phyloP scores from a whole-genome alignment of 2,797 vertebrate species.

The Thamnophis elegans region DNA sequence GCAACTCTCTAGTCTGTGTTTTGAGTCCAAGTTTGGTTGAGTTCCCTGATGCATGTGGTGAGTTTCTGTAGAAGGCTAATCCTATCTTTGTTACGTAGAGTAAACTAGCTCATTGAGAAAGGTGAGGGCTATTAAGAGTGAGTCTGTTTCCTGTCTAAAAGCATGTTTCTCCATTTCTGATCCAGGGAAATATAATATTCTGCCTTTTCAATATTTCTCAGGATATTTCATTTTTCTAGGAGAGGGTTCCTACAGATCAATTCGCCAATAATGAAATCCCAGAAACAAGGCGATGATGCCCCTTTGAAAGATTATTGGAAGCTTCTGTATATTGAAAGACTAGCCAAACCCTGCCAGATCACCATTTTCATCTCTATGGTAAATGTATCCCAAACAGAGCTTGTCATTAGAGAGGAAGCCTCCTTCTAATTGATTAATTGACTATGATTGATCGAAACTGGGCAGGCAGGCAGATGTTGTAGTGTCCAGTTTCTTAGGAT shows the following conservation, averaged over 20 bases:
- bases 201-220: too few species aligned
- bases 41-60: too few species aligned
- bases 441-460: background rate
- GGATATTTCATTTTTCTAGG: too few species aligned
- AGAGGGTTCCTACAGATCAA: background rate
- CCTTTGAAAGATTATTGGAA: background rate
- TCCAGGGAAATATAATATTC: too few species aligned
- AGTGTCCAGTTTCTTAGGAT: conserved; percentile 17
- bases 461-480: background rate
- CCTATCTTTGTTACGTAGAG: too few species aligned
- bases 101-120: too few species aligned
- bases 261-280: background rate
- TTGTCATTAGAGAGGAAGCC: background rate
- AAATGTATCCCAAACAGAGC: background rate
- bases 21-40: too few species aligned
- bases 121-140: too few species aligned
- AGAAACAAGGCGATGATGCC: background rate
- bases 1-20: too few species aligned
- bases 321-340: background rate
- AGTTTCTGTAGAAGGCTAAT: too few species aligned
- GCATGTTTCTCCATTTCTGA: too few species aligned
- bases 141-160: too few species aligned
- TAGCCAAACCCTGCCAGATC: background rate
- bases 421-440: background rate
- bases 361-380: background rate